These are phyloP conservation scores for Indri indri DNA, from an alignment of 2,113 vertebrate genomes.

Conservation along the genomic window DNA sequence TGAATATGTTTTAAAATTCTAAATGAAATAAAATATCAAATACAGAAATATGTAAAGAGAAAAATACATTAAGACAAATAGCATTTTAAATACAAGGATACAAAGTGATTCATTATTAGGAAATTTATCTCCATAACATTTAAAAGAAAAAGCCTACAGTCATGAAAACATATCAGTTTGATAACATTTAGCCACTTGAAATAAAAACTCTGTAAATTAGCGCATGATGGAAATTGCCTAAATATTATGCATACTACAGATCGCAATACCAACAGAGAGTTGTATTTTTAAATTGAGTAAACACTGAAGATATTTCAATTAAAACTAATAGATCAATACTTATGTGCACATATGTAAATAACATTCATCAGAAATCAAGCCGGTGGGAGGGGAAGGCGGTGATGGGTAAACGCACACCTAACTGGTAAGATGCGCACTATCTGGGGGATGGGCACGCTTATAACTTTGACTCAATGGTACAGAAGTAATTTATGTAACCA, in stretches of 20 bases:
- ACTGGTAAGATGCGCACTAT: no score
- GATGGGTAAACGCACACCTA: no score
- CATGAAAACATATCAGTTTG: neutral
- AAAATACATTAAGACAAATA: neutral
- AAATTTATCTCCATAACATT: neutral
- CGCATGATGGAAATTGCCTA: neutral
- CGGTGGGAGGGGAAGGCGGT: no score
- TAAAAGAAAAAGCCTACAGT: neutral
- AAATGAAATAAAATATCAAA: neutral
- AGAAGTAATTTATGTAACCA: no score
- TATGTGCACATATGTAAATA: no score
- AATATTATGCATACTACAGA: neutral
- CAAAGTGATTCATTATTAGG: neutral
- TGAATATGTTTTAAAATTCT: slow-evolving; percentile 8
- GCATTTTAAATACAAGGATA: neutral
- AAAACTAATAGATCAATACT: neutral
- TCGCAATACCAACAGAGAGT: neutral
- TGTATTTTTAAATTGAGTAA: neutral
- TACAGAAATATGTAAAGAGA: neutral
- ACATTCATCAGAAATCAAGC: no score
- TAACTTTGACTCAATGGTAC: no score
- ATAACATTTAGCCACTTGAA: neutral
- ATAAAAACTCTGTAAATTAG: neutral
- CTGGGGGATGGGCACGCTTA: no score
- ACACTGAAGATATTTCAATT: neutral